Conservation (phyloP, 2,888 invertebrate species). For the Entomobrya multifasciata region DNA sequence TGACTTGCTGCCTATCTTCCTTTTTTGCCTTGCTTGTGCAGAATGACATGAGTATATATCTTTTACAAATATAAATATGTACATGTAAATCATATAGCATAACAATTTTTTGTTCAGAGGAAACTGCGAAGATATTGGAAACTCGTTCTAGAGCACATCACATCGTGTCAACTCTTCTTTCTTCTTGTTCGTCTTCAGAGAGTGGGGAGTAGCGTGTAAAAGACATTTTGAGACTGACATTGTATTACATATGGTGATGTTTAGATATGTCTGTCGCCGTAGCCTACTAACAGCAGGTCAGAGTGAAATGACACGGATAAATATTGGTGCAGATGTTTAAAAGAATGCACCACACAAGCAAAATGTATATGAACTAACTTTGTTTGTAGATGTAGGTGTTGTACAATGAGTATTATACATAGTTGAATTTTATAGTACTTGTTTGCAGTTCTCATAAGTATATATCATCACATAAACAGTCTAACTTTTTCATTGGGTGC, state of each 20-base stretch:
- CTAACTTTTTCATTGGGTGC: slow-evolving; percentile 64
- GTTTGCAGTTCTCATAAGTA: neutral
- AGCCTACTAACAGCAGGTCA: slow-evolving; percentile 48
- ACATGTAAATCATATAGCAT: neutral
- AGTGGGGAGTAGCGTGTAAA: slow-evolving; percentile 29
- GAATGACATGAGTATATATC: neutral
- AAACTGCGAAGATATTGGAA: slow-evolving; percentile 46
- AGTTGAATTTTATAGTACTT: slow-evolving; percentile 3
- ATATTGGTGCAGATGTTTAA: slow-evolving; percentile 67
- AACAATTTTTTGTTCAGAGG: slow-evolving; percentile 22
- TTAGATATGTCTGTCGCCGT: slow-evolving; percentile 62
- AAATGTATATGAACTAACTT: neutral
- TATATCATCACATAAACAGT: neutral
- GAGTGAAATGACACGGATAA: slow-evolving; percentile 63
- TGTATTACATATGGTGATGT: slow-evolving; percentile 65
- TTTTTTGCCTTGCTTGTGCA: neutral
- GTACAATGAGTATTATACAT: neutral
- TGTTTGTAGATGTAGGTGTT: neutral
- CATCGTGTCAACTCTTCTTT: slow-evolving; percentile 58
- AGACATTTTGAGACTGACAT: slow-evolving; percentile 58
- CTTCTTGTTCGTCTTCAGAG: slow-evolving; percentile 14
- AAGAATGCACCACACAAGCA: slow-evolving; percentile 11
- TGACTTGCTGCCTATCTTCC: neutral
- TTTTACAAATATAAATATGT: too few species aligned
- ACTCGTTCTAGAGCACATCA: slow-evolving; percentile 60